phyloP scores from a whole-genome alignment of 2,888 invertebrate species.

The Allolobophora icterica region DNA sequence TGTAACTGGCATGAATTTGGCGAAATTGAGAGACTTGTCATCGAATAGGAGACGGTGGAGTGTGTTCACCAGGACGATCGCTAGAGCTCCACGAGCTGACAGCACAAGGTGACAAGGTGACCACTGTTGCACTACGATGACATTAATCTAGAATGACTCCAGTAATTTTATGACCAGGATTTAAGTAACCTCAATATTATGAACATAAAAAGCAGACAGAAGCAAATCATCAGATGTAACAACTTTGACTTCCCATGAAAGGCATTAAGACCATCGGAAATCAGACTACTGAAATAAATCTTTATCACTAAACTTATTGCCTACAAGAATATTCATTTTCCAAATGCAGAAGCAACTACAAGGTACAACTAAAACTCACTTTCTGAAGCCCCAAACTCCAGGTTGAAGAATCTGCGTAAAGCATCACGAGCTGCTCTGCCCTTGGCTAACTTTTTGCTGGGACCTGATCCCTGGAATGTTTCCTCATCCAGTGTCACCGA shows the following conservation, averaged over 20 bases:
- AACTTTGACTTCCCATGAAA: background rate
- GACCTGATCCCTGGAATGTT: conserved; percentile 34
- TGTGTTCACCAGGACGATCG: no score
- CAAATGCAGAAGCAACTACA: background rate
- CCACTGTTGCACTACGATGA: background rate
- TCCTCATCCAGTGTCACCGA: conserved; percentile 20
- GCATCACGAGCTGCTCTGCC: conserved; percentile 36
- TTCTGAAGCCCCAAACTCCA: conserved; percentile 37
- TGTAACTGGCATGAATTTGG: no score
- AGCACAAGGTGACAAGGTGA: no score
- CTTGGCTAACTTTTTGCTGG: conserved; percentile 34
- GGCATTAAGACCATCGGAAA: background rate
- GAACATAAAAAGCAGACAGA: background rate
- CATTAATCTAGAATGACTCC: background rate
- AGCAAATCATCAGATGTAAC: background rate
- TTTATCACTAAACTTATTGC: background rate
- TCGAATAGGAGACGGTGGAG: no score
- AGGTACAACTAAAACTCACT: background rate
- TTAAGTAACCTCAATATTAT: background rate
- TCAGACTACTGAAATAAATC: background rate
- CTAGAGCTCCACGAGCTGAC: no score
- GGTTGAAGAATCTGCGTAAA: conserved; percentile 27
- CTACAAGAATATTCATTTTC: background rate
- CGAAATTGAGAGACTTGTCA: no score
- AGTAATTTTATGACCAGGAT: background rate